These are phyloP conservation scores for Naso thynnoides DNA, from an alignment of 2,797 vertebrate genomes.

Conservation along the genomic window DNA sequence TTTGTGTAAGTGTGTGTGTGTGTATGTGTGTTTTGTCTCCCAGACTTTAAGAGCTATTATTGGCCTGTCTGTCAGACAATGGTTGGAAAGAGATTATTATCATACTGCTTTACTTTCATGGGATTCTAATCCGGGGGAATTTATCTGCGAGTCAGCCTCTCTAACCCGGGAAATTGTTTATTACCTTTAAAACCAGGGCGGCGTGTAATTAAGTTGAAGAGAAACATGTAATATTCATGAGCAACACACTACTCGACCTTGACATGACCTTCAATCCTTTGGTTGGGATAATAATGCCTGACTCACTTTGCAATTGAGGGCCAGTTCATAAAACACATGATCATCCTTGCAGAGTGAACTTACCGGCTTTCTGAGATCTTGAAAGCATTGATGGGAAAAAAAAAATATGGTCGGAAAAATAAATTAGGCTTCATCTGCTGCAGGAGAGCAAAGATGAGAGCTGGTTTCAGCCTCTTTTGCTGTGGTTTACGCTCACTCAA, in stretches of 20 bases:
- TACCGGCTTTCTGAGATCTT: background rate
- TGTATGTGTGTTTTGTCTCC: constrained; percentile 5
- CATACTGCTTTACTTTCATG: background rate
- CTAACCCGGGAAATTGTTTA: constrained; percentile 27
- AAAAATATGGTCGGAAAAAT: constrained; percentile 21
- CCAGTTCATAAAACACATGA: constrained; percentile 14
- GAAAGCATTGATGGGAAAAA: constrained; percentile 11
- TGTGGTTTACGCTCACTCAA: constrained; percentile 27
- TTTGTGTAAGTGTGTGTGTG: constrained; percentile 4
- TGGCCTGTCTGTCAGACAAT: constrained; percentile 14
- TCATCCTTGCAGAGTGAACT: constrained; percentile 8
- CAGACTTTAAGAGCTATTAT: background rate
- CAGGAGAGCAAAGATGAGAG: constrained; percentile 23
- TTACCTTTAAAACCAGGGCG: constrained; percentile 49
- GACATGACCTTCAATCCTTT: constrained; percentile 59
- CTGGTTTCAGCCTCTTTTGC: constrained; percentile 28
- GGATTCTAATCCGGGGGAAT: constrained; percentile 37
- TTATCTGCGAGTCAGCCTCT: background rate
- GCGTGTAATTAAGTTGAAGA: constrained; percentile 42
- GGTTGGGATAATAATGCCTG: constrained; percentile 31
- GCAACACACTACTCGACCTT: constrained; percentile 48
- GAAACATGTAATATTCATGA: constrained; percentile 63
- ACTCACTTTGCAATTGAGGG: constrained; percentile 45
- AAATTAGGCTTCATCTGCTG: constrained; percentile 29
- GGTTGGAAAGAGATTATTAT: constrained; percentile 30